phyloP scores from a whole-genome alignment of 2,797 vertebrate genomes.

The Paramormyrops hopkinsi region DNA sequence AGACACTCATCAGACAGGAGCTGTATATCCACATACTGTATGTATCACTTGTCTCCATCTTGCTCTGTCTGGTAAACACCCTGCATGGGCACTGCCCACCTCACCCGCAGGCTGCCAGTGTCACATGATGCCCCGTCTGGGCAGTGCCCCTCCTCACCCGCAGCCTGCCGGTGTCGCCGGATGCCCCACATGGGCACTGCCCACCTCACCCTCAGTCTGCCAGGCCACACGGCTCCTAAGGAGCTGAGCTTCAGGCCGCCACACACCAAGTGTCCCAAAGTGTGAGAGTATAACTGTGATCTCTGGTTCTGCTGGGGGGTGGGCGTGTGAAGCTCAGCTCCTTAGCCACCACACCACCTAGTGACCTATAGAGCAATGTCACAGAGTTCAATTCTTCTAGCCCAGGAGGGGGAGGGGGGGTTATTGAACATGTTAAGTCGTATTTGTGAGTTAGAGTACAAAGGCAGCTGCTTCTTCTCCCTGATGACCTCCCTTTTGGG shows the following conservation, averaged over 20 bases:
- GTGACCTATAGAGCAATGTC: neutral
- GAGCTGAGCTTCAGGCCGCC: neutral
- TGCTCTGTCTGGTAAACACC: neutral
- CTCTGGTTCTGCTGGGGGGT: neutral
- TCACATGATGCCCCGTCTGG: too few relatives aligned
- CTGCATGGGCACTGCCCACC: neutral
- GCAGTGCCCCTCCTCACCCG: too few relatives aligned
- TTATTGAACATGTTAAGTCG: neutral
- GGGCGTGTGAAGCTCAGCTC: neutral
- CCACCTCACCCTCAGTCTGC: neutral
- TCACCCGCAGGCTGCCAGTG: neutral
- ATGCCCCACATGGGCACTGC: neutral
- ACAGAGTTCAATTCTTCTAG: neutral
- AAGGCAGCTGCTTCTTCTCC: neutral
- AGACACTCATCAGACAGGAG: neutral
- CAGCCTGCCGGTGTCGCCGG: neutral
- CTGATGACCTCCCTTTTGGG: neutral
- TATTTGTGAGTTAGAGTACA: neutral
- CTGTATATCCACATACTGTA: neutral
- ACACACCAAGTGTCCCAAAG: neutral
- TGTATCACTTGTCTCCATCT: neutral
- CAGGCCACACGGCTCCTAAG: neutral
- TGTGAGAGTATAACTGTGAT: neutral
- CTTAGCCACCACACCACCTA: conserved; percentile 14
- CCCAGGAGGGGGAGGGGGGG: neutral